These are phyloP conservation scores for Drosophila kikkawai DNA, from an alignment of 1,140 invertebrate species.

Conservation along the genomic window DNA sequence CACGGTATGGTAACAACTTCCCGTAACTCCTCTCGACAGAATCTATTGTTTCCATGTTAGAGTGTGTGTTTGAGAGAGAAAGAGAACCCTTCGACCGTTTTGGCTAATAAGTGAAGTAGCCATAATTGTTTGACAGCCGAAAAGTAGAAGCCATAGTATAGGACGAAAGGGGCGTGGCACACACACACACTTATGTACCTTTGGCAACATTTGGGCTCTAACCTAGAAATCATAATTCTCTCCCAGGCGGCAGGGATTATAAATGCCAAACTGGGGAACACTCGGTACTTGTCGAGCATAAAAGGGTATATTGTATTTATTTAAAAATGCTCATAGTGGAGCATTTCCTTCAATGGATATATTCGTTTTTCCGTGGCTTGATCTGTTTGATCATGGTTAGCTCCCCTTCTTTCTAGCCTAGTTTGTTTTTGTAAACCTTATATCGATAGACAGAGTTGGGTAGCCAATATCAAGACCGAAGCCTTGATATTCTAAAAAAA, in stretches of 20 bases:
- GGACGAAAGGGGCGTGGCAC: conserved; percentile 28
- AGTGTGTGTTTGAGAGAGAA: conserved; percentile 5
- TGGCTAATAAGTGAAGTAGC: conserved; percentile 42
- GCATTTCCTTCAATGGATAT: background rate
- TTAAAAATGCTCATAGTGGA: background rate
- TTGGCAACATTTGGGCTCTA: conserved; percentile 17
- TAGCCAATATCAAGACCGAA: too few species aligned
- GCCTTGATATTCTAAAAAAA: too few species aligned
- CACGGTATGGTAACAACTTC: conserved; percentile 17
- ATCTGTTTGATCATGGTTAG: background rate
- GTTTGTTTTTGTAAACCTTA: too few species aligned
- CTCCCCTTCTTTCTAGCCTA: too few species aligned
- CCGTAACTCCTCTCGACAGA: conserved; percentile 9
- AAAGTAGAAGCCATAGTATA: conserved; percentile 1
- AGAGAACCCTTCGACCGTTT: conserved; percentile 3
- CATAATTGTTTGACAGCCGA: conserved; percentile 44
- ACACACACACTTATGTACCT: background rate
- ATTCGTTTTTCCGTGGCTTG: background rate
- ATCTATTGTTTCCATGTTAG: conserved; percentile 24
- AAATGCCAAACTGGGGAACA: conserved; percentile 6
- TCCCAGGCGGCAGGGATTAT: conserved; percentile 3
- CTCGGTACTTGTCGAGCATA: background rate
- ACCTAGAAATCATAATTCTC: conserved; percentile 40
- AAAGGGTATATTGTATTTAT: background rate
- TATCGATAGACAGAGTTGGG: too few species aligned